Evolutionary conservation across 2,113 vertebrate genomes (phyloP).

Genomic region (Trogon melanurus): DNA sequence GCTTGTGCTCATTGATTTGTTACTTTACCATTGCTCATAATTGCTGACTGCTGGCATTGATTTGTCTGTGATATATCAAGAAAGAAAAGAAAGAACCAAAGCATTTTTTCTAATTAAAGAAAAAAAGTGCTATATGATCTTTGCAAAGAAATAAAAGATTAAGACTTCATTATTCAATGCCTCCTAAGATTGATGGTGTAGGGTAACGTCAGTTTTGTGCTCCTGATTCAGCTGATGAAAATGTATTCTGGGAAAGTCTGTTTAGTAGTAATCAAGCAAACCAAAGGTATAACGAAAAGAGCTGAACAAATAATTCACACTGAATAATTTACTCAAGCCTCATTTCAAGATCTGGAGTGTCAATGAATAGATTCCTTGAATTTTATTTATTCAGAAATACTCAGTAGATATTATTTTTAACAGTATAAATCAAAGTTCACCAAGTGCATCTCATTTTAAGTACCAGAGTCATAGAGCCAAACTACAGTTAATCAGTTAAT

Average conservation of each 20-base stretch:
- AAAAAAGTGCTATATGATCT: neutral
- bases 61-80: neutral
- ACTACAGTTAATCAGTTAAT: neutral
- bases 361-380: neutral
- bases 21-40: neutral
- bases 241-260: neutral
- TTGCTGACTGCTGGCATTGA: neutral
- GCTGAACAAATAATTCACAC: constrained; percentile 67
- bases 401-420: neutral
- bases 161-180: neutral
- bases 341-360: neutral
- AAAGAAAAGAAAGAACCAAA: neutral
- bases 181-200: neutral
- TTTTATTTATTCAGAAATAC: constrained; percentile 38
- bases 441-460: neutral
- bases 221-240: neutral
- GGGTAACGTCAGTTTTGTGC: neutral
- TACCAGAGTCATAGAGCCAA: neutral
- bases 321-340: constrained; percentile 60
- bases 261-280: constrained; percentile 55
- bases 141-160: neutral
- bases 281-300: constrained; percentile 37
- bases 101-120: neutral
- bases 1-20: neutral
- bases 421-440: neutral